Base-by-base conservation (phyloP, 1,140 invertebrate genomes). In the Drosophila chauvacae region DNA sequence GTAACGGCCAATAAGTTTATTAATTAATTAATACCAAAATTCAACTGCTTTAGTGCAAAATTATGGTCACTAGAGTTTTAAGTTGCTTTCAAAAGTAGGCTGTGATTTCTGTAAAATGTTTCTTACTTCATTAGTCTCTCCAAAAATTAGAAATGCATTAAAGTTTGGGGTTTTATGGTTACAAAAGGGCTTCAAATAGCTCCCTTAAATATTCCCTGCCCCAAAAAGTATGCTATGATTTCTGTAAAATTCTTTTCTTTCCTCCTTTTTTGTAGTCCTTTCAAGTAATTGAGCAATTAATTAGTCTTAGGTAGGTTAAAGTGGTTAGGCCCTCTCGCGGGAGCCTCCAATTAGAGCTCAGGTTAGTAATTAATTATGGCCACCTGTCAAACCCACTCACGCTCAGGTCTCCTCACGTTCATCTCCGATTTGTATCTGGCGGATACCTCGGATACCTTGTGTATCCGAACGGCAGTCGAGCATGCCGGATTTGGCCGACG, bases 401-500 rank as follows among this genome's bases (percentile, higher is more conserved):
- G 60, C 26, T 53, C 23, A 9, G 11, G 4, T 7, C 35, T 14
- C 7, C 65, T 28, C 69, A 71, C 66, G 51, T 45, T 44, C 69
- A 72, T 72, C 69, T 50, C 44, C 66, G 53, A 58, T 59, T 71
- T 71, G 66, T 72, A 51, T 72, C 42, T 55, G 18, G 13, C 18
- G 35, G 16, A 57, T 44, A 35, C 35, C 62, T 30, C 20, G 33
- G 30, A 23, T 23, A 23, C 23, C n/a, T 44, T 37, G 53, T 39
- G 66, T 58, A 72, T 71, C 69, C 59, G 35, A 41, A 11, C 69
- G 20, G 69, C 68, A 73, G 72, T 50, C 50, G 58, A 57, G 72
- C 58, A 35, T 60, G 65, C 33, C 66, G 18, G 45, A 37, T 26
- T 59, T 72, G 66, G 45, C 16, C 47, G 48, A 62, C 68, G 57